Conservation (phyloP, 2,888 invertebrate species). For the Drosophila meridiana region DNA sequence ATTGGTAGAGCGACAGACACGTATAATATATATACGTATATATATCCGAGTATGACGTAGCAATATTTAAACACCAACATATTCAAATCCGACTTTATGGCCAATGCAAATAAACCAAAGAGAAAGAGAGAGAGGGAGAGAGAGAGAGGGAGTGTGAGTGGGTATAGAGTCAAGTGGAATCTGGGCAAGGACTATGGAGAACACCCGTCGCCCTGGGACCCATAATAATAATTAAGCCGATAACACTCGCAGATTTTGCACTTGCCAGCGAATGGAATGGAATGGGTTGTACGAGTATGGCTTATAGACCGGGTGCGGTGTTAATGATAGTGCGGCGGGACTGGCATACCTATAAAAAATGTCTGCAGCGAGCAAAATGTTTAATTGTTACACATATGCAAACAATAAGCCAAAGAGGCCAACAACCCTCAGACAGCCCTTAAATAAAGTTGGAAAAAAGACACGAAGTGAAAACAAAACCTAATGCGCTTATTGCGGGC, state of each 20-base stretch:
- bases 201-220: conserved; percentile 75
- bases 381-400: conserved; percentile 81
- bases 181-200: conserved; percentile 42
- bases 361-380: conserved; percentile 72
- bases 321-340: conserved; percentile 59
- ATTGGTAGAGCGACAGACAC: conserved; percentile 16
- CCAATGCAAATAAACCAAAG: conserved; percentile 64
- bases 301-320: conserved; percentile 45
- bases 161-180: conserved; percentile 64
- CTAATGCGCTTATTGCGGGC: conserved; percentile 75
- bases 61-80: conserved; percentile 75
- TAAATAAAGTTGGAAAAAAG: conserved; percentile 11
- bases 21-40: conserved; percentile 1
- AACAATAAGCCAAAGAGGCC: conserved; percentile 68
- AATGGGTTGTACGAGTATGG: background rate
- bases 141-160: background rate
- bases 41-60: conserved; percentile 47
- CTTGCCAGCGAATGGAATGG: conserved; percentile 51
- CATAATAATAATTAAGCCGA: conserved; percentile 81
- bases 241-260: conserved; percentile 80
- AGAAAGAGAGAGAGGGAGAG: background rate
- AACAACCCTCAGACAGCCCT: conserved; percentile 52
- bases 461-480: conserved; percentile 34
- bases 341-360: conserved; percentile 61
- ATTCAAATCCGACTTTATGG: conserved; percentile 80